Percentiles rank a stretch among this genome's conserved stretches.
Evolutionary conservation across 2,797 vertebrate genomes (phyloP).

Genomic region (Peromyscus aztecus): DNA sequence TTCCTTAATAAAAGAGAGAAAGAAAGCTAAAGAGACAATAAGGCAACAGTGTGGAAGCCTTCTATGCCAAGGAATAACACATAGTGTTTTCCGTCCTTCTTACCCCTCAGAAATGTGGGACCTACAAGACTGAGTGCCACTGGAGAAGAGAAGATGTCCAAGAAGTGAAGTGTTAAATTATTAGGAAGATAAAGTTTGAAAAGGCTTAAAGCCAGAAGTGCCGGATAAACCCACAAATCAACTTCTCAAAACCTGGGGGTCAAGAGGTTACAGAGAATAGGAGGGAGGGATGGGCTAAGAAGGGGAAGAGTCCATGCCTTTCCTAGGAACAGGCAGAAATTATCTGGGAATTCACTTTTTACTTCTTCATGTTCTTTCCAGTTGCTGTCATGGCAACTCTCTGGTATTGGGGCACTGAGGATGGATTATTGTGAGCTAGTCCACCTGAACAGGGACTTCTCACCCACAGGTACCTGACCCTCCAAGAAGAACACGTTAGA

Average conservation of each 20-base stretch:
- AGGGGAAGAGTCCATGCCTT: not conserved
- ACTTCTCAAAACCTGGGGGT: not conserved
- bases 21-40: constrained; percentile 25
- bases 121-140: not conserved
- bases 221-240: not conserved
- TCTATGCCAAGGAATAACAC: not conserved
- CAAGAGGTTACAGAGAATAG: not conserved
- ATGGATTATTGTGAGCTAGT: not conserved
- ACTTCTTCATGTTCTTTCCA: not conserved
- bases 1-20: not conserved
- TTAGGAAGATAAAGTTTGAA: not conserved
- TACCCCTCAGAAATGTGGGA: not conserved
- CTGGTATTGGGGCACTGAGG: not conserved
- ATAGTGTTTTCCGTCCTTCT: not conserved
- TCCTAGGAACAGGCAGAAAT: not conserved
- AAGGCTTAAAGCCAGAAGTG: not conserved
- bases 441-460: not conserved
- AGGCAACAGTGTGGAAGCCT: not conserved
- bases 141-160: not conserved
- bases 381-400: not conserved
- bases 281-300: not conserved
- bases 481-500: not conserved
- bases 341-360: not conserved
- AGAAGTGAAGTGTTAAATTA: not conserved
- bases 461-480: not conserved